Evolutionary conservation across 2,113 vertebrate genomes (phyloP).

Genomic region (Zeus faber): DNA sequence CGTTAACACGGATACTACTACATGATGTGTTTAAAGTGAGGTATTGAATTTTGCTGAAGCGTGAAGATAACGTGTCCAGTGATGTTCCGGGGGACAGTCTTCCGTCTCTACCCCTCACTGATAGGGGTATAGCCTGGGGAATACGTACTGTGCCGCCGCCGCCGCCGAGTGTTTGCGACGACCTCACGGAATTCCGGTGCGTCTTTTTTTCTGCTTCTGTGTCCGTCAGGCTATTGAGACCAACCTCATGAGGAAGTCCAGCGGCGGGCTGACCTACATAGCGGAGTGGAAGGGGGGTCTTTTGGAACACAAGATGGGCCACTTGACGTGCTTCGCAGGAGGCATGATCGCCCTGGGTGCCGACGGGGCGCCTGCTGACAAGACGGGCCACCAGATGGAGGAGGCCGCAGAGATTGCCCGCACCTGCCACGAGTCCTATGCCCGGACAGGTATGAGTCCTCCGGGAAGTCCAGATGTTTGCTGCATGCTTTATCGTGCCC

Average conservation of each 20-base stretch:
- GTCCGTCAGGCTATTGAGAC: constrained; percentile 87
- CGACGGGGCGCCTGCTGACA: constrained; percentile 83
- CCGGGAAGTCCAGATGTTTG: neutral
- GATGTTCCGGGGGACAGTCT: too few species aligned
- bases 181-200: too few species aligned
- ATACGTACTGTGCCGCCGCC: too few species aligned
- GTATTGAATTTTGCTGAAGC: too few species aligned
- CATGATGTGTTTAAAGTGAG: too few species aligned
- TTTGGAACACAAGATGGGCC: constrained; percentile 98
- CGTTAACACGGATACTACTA: too few species aligned
- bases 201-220: neutral
- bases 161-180: too few species aligned
- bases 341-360: constrained; percentile 98
- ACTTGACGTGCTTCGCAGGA: constrained; percentile 95
- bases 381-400: constrained; percentile 90
- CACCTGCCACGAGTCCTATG: constrained; percentile 96
- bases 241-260: constrained; percentile 91
- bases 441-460: constrained; percentile 83
- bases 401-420: constrained; percentile 92
- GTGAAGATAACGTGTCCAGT: too few species aligned
- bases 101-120: too few species aligned
- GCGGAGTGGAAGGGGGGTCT: constrained; percentile 98
- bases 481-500: neutral
- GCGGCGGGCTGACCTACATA: constrained; percentile 90
- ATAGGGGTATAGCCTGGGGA: too few species aligned